Conservation (phyloP, 2,797 vertebrate genomes). For the Triplophysa bombifrons region DNA sequence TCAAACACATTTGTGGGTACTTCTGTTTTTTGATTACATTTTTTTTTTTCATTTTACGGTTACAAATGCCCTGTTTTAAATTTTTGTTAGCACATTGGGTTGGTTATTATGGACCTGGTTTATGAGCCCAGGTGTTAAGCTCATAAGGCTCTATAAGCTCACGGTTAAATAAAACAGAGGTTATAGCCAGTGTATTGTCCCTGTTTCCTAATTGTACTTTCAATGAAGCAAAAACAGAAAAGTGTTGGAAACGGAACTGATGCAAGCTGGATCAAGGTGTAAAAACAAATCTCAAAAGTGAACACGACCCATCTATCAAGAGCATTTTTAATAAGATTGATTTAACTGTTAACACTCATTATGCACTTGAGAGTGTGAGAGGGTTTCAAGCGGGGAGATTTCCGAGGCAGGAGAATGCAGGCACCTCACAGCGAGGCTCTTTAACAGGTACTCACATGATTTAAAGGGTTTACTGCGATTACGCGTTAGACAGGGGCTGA, state of each 20-base stretch:
- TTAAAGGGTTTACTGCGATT: slow-evolving; percentile 64
- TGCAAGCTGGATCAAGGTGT: slow-evolving; percentile 1
- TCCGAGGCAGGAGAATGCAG: slow-evolving; percentile 39
- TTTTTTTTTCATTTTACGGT: not conserved
- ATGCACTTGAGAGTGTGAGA: slow-evolving; percentile 41
- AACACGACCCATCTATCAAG: slow-evolving; percentile 29
- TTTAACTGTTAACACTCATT: slow-evolving; percentile 54
- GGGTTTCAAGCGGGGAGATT: slow-evolving; percentile 45
- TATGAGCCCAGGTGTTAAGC: not conserved
- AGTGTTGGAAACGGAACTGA: slow-evolving; percentile 2
- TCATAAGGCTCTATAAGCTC: not conserved
- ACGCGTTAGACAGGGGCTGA: slow-evolving; percentile 75
- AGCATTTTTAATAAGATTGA: slow-evolving; percentile 41
- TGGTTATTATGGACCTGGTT: not conserved
- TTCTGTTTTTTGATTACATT: not conserved
- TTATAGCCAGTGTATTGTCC: not conserved
- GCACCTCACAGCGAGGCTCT: slow-evolving; percentile 51
- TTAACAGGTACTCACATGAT: slow-evolving; percentile 68
- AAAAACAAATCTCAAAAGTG: slow-evolving; percentile 24
- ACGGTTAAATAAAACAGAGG: not conserved
- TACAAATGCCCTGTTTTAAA: not conserved
- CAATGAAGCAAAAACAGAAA: slow-evolving; percentile 2
- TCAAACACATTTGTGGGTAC: not conserved
- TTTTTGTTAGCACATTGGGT: not conserved
- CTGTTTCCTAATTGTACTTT: not conserved